Conservation (phyloP, 2,113 vertebrate species). For the Carettochelys insculpta region DNA sequence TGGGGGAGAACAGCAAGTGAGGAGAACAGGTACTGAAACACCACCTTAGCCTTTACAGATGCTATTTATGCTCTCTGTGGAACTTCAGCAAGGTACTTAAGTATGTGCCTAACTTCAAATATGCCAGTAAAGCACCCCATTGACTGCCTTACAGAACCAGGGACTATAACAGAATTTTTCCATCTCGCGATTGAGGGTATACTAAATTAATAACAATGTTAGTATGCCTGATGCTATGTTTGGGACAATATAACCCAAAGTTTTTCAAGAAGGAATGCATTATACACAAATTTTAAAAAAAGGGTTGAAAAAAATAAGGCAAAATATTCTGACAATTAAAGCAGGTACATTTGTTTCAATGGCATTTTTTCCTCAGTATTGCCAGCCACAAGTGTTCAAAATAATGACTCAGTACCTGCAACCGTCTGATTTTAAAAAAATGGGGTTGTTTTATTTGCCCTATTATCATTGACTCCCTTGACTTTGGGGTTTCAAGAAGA, state of each 20-base stretch:
- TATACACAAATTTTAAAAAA: neutral
- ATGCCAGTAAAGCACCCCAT: neutral
- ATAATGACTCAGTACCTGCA: neutral
- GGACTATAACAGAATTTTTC: neutral
- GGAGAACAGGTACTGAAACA: too few relatives aligned
- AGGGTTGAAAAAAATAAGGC: neutral
- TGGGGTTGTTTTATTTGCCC: neutral
- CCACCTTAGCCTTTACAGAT: neutral
- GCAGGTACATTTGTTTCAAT: neutral
- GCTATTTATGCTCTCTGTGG: neutral
- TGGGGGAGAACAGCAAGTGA: neutral
- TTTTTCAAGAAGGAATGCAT: neutral
- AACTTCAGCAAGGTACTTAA: fast-evolving
- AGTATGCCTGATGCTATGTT: neutral
- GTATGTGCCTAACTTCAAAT: neutral
- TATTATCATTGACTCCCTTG: neutral
- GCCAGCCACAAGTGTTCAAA: neutral
- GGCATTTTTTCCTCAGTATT: neutral
- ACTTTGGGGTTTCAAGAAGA: neutral
- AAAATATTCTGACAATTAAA: neutral
- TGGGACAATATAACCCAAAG: neutral
- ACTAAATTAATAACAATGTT: neutral
- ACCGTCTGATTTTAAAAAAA: neutral
- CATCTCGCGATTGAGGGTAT: neutral
- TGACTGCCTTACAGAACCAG: neutral